A percentile compares a stretch with the other conserved stretches of the same genome.
These are phyloP conservation scores for Lates japonicus DNA, from an alignment of 2,797 vertebrate species.

Conservation along the genomic window DNA sequence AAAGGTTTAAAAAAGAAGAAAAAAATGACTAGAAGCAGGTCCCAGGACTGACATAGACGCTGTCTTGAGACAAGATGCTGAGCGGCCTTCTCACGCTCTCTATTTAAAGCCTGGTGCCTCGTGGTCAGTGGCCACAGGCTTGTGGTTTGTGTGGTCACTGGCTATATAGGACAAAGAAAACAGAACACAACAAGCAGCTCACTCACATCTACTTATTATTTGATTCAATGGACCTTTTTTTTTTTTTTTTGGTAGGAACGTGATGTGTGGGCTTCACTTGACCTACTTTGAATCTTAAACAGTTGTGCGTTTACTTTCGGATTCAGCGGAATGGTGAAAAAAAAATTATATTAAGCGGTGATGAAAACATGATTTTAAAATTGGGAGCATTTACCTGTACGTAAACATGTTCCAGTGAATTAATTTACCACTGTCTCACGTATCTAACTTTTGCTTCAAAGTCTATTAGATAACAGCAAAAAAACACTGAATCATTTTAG, in stretches of 20 bases:
- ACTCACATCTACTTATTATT: slow-evolving; percentile 37
- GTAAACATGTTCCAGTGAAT: not conserved
- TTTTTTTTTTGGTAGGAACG: not conserved
- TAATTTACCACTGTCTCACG: not conserved
- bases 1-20: slow-evolving; percentile 4
- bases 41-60: slow-evolving; percentile 36
- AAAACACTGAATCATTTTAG: not conserved
- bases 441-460: not conserved
- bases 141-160: slow-evolving; percentile 65
- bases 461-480: slow-evolving; percentile 7
- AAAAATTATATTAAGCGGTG: not conserved
- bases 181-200: slow-evolving; percentile 34
- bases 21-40: slow-evolving; percentile 33
- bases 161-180: slow-evolving; percentile 68
- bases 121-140: slow-evolving; percentile 71
- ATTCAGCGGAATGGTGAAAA: slow-evolving; percentile 10
- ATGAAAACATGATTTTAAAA: slow-evolving; percentile 38
- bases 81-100: slow-evolving; percentile 77
- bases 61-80: slow-evolving; percentile 68
- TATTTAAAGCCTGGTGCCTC: slow-evolving; percentile 78
- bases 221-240: slow-evolving; percentile 21
- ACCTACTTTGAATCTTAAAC: slow-evolving; percentile 50
- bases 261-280: slow-evolving; percentile 26
- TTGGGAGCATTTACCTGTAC: slow-evolving; percentile 34
- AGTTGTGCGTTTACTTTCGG: slow-evolving; percentile 28